Conservation (phyloP, 2,113 vertebrate species). For the Pleuronectes platessa region DNA sequence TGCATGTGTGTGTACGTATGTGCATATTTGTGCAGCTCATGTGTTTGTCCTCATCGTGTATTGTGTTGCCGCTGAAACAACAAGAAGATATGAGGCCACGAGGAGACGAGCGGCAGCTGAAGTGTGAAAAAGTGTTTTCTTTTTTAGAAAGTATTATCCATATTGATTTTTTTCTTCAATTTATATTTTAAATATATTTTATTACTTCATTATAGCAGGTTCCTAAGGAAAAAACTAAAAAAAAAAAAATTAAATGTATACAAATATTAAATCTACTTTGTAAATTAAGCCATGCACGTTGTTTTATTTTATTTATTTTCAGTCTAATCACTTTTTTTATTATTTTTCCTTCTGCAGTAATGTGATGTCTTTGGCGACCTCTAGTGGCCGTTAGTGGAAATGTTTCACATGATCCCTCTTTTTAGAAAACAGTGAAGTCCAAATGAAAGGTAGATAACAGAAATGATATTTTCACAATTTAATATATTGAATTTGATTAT, state of each 20-base stretch:
- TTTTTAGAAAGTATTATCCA: too few relatives aligned
- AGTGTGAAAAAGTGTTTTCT: too few relatives aligned
- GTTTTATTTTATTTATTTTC: background rate
- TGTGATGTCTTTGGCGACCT: background rate
- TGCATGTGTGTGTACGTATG: conserved; percentile 39
- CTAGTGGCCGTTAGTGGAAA: background rate
- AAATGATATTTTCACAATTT: too few relatives aligned
- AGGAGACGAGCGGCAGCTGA: background rate
- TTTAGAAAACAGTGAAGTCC: too few relatives aligned
- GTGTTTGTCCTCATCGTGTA: conserved; percentile 30
- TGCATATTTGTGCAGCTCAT: conserved; percentile 50
- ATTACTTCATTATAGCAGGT: background rate
- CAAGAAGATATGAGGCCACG: background rate
- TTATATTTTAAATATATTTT: background rate
- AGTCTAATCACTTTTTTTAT: background rate
- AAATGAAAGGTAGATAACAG: too few relatives aligned
- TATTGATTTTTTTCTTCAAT: too few relatives aligned
- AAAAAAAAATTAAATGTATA: too few relatives aligned
- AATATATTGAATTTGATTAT: too few relatives aligned
- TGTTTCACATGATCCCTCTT: too few relatives aligned
- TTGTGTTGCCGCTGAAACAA: conserved; percentile 46
- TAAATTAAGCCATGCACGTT: background rate
- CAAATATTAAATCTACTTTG: background rate
- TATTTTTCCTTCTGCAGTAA: background rate
- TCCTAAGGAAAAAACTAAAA: background rate